These are phyloP conservation scores for Panzeria rudis DNA, from an alignment of 2,888 invertebrate genomes.

Conservation along the genomic window DNA sequence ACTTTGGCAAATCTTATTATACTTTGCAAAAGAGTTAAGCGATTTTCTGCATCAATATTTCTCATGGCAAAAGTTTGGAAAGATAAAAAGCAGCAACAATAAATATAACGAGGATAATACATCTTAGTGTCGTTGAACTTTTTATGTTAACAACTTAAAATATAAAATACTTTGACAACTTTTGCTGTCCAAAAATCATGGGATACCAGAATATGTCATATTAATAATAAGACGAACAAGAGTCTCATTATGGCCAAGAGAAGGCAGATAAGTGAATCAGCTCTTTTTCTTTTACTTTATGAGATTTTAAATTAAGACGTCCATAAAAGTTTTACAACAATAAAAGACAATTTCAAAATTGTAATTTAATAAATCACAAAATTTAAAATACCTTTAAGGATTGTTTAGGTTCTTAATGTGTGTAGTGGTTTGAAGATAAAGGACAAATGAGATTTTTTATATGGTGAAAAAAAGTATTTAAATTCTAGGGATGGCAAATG, in stretches of 20 bases:
- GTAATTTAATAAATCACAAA: not conserved
- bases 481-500: too few relatives aligned
- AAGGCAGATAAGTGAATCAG: not conserved
- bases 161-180: slow-evolving; percentile 46
- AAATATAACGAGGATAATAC: slow-evolving; percentile 13
- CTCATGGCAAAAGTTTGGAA: slow-evolving; percentile 41
- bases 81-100: slow-evolving; percentile 37
- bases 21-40: slow-evolving; percentile 44
- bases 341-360: not conserved
- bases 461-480: not conserved
- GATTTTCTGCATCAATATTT: slow-evolving; percentile 65
- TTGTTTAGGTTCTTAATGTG: not conserved
- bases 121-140: slow-evolving; percentile 64
- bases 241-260: slow-evolving; percentile 30
- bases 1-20: slow-evolving; percentile 33
- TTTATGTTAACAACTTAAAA: slow-evolving; percentile 29
- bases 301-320: not conserved
- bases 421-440: not conserved
- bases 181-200: slow-evolving; percentile 44
- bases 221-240: slow-evolving; percentile 34
- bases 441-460: not conserved
- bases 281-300: not conserved
- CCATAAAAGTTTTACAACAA: not conserved
- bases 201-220: slow-evolving; percentile 51
- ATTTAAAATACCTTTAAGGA: not conserved